Evolutionary conservation across 2,888 invertebrate species (phyloP), one percentile per base, ranked within the genome.

Genomic region (Caprella mutica): DNA sequence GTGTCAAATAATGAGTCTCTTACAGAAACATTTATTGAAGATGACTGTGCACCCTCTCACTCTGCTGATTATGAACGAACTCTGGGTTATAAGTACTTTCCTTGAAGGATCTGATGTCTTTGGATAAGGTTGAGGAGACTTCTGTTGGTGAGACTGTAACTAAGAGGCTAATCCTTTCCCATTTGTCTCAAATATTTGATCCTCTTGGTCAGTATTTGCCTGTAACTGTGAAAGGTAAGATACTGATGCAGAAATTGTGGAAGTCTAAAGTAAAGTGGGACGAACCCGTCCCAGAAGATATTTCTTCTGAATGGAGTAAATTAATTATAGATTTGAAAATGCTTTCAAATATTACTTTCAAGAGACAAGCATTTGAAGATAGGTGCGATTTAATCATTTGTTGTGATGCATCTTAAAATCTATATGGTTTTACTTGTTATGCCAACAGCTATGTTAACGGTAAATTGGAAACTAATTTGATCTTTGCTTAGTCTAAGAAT

Each of bases 401-500:
- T 30, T 50, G 50, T 21, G 50, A 50, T 30, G 23, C 50, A 2
- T 29, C 29, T 14, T 27, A 17, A 3, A n/a, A 29, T 3, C 14
- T n/a, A n/a, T 50, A 50, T 19, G 50, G 23, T n/a, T 50, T 50
- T 50, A n/a, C 23, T 14, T 14, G 14, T 2, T 50, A 50, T 5
- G 30, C n/a, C 21, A 14, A n/a, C 12, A 14, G 17, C 3, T 5
- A 4, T 17, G 14, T 14, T 14, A 19, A 29, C 14, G 26, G 27
- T 24, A 12, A 17, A 3, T 29, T 12, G 4, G 8, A 8, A 33
- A 33, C 9, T 33, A 33, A 14, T 33, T 4, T 50, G 3, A 3
- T 50, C n/a, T 50, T 27, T 39, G 39, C 53, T n/a, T 23, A 52
- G n/a, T 39, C 21, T 1, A 52, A 52, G n/a, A 19, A 21, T 23